Evolutionary conservation across 1,140 invertebrate species (phyloP).

Genomic region (Mya arenaria): DNA sequence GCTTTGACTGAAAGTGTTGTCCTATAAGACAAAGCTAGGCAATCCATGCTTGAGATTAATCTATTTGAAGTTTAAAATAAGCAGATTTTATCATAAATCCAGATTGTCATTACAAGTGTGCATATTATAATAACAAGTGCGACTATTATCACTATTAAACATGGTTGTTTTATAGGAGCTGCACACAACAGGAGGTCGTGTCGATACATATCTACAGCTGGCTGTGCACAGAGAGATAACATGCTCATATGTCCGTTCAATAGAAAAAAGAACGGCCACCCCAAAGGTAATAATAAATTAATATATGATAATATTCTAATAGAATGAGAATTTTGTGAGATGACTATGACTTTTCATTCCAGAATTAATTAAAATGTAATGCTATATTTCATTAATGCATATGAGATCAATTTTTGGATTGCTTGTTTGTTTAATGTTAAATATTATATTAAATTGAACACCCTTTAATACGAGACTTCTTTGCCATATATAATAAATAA

Average conservation of each 20-base stretch:
- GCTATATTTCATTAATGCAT: neutral
- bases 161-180: constrained; percentile 16
- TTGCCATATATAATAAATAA: too few relatives aligned
- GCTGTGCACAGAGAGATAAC: constrained; percentile 68
- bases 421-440: neutral
- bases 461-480: neutral
- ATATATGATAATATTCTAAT: neutral
- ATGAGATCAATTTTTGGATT: neutral
- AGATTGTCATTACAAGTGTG: neutral
- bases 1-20: too few relatives aligned
- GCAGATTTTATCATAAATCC: too few relatives aligned
- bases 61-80: too few relatives aligned
- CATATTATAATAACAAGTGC: neutral
- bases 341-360: neutral
- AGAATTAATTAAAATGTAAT: neutral
- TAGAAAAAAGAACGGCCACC: constrained; percentile 34
- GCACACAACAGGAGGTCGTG: neutral
- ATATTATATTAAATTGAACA: neutral
- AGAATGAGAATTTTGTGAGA: neutral
- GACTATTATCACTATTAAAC: neutral
- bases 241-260: constrained; percentile 52
- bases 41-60: too few relatives aligned
- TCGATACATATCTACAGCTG: constrained; percentile 48
- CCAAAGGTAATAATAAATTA: constrained; percentile 35
- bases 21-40: too few relatives aligned